These are phyloP conservation scores for Ectobius pallidus DNA, from an alignment of 2,888 invertebrate genomes.

Conservation along the genomic window DNA sequence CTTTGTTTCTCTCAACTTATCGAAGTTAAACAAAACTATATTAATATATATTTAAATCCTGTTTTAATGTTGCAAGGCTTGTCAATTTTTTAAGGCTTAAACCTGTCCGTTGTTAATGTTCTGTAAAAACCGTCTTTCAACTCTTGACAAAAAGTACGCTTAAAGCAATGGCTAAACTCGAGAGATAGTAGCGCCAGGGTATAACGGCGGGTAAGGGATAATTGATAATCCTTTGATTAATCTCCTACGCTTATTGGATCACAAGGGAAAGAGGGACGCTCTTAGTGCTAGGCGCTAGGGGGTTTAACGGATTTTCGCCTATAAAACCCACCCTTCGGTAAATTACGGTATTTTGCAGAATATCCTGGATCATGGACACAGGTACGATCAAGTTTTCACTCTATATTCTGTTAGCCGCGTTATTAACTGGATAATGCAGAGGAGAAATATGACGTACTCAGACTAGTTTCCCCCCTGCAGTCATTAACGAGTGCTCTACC, in stretches of 20 bases:
- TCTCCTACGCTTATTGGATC: slow-evolving; percentile 39
- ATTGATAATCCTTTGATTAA: slow-evolving; percentile 42
- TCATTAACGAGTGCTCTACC: background rate
- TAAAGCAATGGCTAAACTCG: background rate
- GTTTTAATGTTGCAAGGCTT: background rate
- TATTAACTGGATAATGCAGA: slow-evolving; percentile 1
- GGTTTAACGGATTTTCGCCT: slow-evolving; percentile 18
- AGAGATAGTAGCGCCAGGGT: slow-evolving; percentile 1
- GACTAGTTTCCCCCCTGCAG: background rate
- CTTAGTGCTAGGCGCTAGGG: background rate
- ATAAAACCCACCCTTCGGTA: slow-evolving; percentile 19
- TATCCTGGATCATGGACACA: background rate
- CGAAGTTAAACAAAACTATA: no score
- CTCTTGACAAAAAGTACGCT: background rate
- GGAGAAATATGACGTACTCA: slow-evolving; percentile 1
- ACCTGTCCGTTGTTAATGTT: background rate
- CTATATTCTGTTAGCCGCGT: background rate
- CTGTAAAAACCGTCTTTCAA: background rate
- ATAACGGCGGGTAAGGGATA: slow-evolving; percentile 26
- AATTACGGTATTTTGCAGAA: slow-evolving; percentile 21
- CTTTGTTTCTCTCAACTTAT: no score
- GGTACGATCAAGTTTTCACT: background rate
- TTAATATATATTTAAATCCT: no score
- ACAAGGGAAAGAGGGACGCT: slow-evolving; percentile 1
- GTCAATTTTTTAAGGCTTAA: background rate